Evolutionary conservation across 1,140 invertebrate species (phyloP), one percentile per base, ranked within the genome.

Genomic region (Scaptomyza graminum): DNA sequence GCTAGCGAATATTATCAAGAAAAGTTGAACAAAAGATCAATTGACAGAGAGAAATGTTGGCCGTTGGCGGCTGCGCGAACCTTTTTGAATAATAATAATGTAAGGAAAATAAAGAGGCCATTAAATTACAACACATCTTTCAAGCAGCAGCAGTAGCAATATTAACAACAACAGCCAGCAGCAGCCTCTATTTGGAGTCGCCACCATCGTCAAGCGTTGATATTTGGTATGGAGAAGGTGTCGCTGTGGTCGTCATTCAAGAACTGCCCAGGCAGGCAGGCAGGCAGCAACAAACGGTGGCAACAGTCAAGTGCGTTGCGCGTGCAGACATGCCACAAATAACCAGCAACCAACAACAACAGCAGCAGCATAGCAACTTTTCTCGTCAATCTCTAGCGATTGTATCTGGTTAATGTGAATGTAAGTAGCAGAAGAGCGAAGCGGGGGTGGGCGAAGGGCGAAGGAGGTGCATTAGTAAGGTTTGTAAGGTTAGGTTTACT

Each of bases 21-120:
- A 63, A 74, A 74, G 52, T 74, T 39, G n/a, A 82, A 70, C 73
- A 70, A 70, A 76, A 81, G 72, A 79, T 81, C 67, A 79, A 64
- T 64, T 80, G 77, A 79, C 76, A 78, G 68, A 78, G 76, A 72
- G 76, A 78, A 75, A 78, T 75, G 76, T 78, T 66, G 59, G 12
- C 37, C 5, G 28, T 31, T 68, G 76, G 73, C 71, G 60, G 71
- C 71, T 74, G 71, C 47, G 65, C 71, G 37, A 67, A 72, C 67
- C 72, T 73, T 78, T 66, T 3, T 41, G 76, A 78, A 78, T 78
- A 78, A 78, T 76, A 78, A 78, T 72, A 62, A 70, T 46, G 57
- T 50, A 67, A 52, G 47, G 34, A 28, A 34, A 67, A 47, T 47
- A 76, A 62, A 70, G 60, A 77, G 75, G 75, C 75, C 75, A 77